These are phyloP conservation scores for Saccopteryx bilineata DNA, from an alignment of 2,113 vertebrate species.

Conservation along the genomic window DNA sequence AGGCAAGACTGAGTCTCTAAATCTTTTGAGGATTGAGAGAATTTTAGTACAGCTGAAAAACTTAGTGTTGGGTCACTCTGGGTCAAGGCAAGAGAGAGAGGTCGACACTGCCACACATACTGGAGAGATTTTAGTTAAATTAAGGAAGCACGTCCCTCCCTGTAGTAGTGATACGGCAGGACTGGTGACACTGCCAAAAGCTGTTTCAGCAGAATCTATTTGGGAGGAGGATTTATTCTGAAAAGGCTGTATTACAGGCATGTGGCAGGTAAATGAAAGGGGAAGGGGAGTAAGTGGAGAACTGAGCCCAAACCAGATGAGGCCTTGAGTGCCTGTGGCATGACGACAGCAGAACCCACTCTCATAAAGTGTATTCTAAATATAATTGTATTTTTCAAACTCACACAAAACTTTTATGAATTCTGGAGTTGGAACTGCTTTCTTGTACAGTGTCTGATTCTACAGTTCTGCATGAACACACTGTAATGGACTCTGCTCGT, in stretches of 20 bases:
- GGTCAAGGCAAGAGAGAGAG: conserved; percentile 14
- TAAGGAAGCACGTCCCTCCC: neutral
- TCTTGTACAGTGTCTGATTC: neutral
- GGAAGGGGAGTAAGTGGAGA: conserved; percentile 27
- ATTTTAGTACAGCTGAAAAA: conserved; percentile 22
- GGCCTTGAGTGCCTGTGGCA: neutral
- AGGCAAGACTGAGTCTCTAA: neutral
- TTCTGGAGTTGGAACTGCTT: neutral
- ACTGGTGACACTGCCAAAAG: conserved; percentile 30
- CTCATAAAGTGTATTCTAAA: conserved; percentile 22
- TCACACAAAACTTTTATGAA: neutral
- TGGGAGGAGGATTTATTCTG: conserved; percentile 57
- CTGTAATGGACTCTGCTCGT: neutral
- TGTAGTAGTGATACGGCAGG: neutral
- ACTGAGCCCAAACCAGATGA: conserved; percentile 27
- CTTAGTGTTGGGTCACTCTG: conserved; percentile 22
- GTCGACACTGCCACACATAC: neutral
- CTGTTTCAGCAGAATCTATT: conserved; percentile 54
- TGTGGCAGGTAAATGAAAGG: conserved; percentile 57
- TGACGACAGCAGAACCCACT: neutral
- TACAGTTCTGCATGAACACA: neutral
- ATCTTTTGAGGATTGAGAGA: conserved; percentile 41
- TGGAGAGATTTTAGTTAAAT: conserved; percentile 58
- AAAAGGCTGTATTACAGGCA: neutral
- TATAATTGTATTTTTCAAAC: conserved; percentile 47